Evolutionary conservation across 2,797 vertebrate genomes (phyloP).

Genomic region (Hypotaenidia okinawae): DNA sequence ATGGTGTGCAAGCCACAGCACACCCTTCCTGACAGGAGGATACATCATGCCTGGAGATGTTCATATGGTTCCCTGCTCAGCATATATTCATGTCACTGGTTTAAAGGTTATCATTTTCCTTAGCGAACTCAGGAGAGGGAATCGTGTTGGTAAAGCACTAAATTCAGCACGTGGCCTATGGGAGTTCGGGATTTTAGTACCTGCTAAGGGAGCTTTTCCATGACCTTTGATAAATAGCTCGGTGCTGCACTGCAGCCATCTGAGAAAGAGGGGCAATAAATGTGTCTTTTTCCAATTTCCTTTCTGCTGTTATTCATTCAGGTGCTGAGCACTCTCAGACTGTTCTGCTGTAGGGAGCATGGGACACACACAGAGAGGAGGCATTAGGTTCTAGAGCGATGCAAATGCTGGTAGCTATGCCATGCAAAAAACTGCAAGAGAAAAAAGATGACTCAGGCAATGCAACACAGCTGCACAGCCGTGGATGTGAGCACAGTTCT

Average conservation of each 20-base stretch:
- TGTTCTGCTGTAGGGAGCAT: not conserved
- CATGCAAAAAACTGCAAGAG: not conserved
- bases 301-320: not conserved
- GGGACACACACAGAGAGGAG: no score
- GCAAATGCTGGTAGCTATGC: not conserved
- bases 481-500: not conserved
- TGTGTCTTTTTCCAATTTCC: not conserved
- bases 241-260: not conserved
- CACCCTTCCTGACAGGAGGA: not conserved
- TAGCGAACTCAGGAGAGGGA: not conserved
- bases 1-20: not conserved
- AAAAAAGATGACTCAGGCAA: not conserved
- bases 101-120: not conserved
- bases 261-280: not conserved
- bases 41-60: accelerated
- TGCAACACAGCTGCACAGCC: not conserved
- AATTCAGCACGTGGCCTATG: not conserved
- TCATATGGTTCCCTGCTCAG: not conserved
- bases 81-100: not conserved
- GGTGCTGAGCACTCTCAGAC: not conserved
- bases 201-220: not conserved
- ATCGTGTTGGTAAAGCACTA: not conserved
- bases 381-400: not conserved
- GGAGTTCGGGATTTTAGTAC: not conserved
- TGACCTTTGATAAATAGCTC: not conserved